These are phyloP conservation scores for Siniperca chuatsi DNA, from an alignment of 2,113 vertebrate genomes.

Conservation along the genomic window DNA sequence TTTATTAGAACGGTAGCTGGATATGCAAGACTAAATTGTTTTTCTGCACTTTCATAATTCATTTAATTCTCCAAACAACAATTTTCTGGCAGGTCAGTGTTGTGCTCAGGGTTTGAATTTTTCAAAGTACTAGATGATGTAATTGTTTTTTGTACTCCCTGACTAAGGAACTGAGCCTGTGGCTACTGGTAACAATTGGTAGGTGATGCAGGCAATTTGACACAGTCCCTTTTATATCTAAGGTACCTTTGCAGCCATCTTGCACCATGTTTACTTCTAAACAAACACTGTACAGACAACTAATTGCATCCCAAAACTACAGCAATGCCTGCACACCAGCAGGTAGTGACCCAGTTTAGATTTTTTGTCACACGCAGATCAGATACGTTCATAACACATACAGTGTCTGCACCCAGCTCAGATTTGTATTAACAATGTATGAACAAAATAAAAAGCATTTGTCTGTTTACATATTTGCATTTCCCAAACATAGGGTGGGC, in stretches of 20 bases:
- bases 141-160: slow-evolving; percentile 42
- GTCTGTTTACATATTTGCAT: slow-evolving; percentile 4
- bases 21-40: slow-evolving; percentile 80
- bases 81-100: slow-evolving; percentile 72
- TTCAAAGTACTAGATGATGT: slow-evolving; percentile 67
- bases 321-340: slow-evolving; percentile 30
- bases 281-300: slow-evolving; percentile 18
- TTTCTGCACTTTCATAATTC: slow-evolving; percentile 81
- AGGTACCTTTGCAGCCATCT: slow-evolving; percentile 22
- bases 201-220: slow-evolving; percentile 41
- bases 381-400: slow-evolving; percentile 8
- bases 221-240: slow-evolving; percentile 22
- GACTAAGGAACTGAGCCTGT: slow-evolving; percentile 44
- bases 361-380: slow-evolving; percentile 39
- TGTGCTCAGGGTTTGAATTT: slow-evolving; percentile 68
- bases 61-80: slow-evolving; percentile 79
- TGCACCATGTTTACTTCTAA: slow-evolving; percentile 25
- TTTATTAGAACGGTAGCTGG: slow-evolving; percentile 78
- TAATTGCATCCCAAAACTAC: slow-evolving; percentile 44
- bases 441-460: slow-evolving; percentile 14
- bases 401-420: neutral
- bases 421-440: slow-evolving; percentile 27
- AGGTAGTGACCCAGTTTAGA: slow-evolving; percentile 19
- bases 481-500: neutral
- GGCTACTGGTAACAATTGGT: slow-evolving; percentile 26